Base-by-base conservation (phyloP, 2,888 invertebrate species). In the Holacanthella duospinosa region DNA sequence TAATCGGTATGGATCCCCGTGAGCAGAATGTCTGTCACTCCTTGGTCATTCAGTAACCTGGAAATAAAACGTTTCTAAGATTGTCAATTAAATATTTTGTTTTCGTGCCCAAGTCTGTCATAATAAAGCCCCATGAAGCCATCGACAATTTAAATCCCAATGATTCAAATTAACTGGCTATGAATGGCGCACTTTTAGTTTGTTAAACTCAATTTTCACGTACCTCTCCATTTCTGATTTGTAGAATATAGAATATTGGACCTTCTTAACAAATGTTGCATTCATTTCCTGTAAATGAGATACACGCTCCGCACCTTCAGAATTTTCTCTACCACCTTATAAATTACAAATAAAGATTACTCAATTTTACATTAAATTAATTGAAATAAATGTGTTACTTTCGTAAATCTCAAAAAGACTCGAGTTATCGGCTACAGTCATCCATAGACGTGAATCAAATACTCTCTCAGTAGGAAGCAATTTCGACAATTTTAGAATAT, bases 371-470 rank as follows among this genome's bases (percentile, higher is more conserved):
- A 27, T 6, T 27, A 3, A 12, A 25, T 29, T 28, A 19, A 19
- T 6, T 43, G 25, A 25, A 3, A 21, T 25, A 43, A 12, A 59
- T 19, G 19, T 12, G n/a, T 16, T 44, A 43, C 61, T 29, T 3
- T 21, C 26, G 55, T 29, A 60, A 19, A 60, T 24, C 26, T 55
- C 21, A 24, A 25, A 43, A 16, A 61, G 55, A 6, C 36, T 29
- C 3, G 61, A 61, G n/a, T 29, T 25, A 21, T 61, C 61, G 2
- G 2, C 43, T 43, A 27, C 29, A 1, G 26, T 43, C 24, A 61
- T 29, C 61, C 61, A 61, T 19, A 61, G 43, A 9, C 61, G n/a
- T 2, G 61, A 61, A 27, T 61, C 56, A 25, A 61, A 56, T 1
- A 56, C 56, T 25, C 56, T 55, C 24, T 61, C 61, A n/a, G 19